Conservation (phyloP, 2,888 invertebrate genomes). For the Syrista parreyssii region DNA sequence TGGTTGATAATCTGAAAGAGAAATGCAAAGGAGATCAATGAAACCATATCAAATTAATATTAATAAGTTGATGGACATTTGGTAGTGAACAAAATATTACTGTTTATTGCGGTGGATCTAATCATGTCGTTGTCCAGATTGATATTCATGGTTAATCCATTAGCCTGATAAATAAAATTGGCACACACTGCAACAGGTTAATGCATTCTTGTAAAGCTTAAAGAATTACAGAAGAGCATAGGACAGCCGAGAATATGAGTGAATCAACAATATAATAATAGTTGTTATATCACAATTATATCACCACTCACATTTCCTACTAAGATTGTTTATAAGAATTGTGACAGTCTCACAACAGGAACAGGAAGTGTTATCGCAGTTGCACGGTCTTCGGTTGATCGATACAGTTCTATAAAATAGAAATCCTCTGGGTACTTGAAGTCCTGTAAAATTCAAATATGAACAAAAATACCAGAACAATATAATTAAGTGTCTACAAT, state of each 20-base stretch:
- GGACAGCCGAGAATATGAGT: background rate
- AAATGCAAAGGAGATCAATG: background rate
- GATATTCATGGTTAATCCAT: slow-evolving; percentile 47
- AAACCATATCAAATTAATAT: too few species aligned
- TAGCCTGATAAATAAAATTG: slow-evolving; percentile 48
- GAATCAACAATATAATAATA: background rate
- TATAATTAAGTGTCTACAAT: too few species aligned
- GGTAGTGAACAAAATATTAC: slow-evolving; percentile 27
- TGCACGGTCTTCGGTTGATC: slow-evolving; percentile 42
- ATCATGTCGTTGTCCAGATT: slow-evolving; percentile 41
- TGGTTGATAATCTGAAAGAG: slow-evolving; percentile 44
- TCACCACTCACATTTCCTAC: slow-evolving; percentile 43
- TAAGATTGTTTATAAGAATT: slow-evolving; percentile 39
- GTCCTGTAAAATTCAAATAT: too few species aligned
- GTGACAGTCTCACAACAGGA: slow-evolving; percentile 54
- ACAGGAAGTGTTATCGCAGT: slow-evolving; percentile 39
- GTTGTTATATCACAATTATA: background rate
- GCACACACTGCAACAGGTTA: slow-evolving; percentile 47
- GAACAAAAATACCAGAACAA: too few species aligned
- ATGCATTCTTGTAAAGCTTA: too few species aligned
- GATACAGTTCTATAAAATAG: slow-evolving; percentile 39
- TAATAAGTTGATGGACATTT: too few species aligned
- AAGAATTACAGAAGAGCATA: too few species aligned
- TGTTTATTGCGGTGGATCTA: slow-evolving; percentile 38
- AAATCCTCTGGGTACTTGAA: too few species aligned